These are phyloP conservation scores for Rhinichthys osculus DNA, from an alignment of 2,797 vertebrate species.

Conservation along the genomic window DNA sequence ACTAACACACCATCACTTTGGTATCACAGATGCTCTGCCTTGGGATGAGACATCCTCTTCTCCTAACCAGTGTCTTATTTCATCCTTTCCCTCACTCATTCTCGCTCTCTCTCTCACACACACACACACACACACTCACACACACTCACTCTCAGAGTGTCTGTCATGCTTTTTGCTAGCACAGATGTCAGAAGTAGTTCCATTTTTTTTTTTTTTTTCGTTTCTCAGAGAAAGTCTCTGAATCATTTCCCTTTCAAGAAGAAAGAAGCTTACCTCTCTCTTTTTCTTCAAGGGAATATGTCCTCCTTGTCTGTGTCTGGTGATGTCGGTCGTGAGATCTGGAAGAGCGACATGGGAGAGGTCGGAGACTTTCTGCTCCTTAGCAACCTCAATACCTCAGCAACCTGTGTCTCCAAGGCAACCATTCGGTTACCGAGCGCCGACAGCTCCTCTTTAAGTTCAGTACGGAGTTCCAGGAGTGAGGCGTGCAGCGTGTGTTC, in stretches of 20 bases:
- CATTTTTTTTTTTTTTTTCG: background rate
- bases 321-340: slow-evolving; percentile 91
- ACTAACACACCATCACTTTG: slow-evolving; percentile 40
- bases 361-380: slow-evolving; percentile 80
- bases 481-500: slow-evolving; percentile 95
- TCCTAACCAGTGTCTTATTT: slow-evolving; percentile 26
- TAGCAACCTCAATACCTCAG: slow-evolving; percentile 92
- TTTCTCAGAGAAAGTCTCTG: background rate
- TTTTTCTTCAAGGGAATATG: slow-evolving; percentile 79
- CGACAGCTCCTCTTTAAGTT: slow-evolving; percentile 95
- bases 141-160: slow-evolving; percentile 6
- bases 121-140: background rate
- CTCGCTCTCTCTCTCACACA: background rate
- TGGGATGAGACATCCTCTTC: slow-evolving; percentile 45
- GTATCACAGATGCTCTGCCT: slow-evolving; percentile 42
- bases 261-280: slow-evolving; percentile 12
- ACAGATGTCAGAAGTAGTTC: slow-evolving; percentile 14
- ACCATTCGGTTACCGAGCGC: slow-evolving; percentile 88
- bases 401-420: slow-evolving; percentile 90
- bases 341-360: slow-evolving; percentile 87
- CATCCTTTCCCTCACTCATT: slow-evolving; percentile 8
- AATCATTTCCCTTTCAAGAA: slow-evolving; percentile 2
- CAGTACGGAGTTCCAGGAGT: slow-evolving; percentile 90
- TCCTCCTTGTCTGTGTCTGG: slow-evolving; percentile 92
- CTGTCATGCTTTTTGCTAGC: slow-evolving; percentile 26